phyloP scores from a whole-genome alignment of 2,797 vertebrate genomes.

The Ctenosaura bakeri region DNA sequence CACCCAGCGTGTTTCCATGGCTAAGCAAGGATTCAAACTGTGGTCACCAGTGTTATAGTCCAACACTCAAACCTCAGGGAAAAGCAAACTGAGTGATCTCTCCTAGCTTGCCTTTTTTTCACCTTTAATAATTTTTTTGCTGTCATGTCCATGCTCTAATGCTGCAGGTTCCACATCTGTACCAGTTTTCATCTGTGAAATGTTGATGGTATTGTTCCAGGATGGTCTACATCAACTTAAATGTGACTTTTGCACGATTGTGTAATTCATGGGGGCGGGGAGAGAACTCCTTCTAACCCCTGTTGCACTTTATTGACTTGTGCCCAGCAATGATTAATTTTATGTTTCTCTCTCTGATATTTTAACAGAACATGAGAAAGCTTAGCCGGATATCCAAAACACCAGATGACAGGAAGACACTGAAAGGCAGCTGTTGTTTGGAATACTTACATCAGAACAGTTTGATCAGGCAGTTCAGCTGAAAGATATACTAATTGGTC shows the following conservation, averaged over 20 bases:
- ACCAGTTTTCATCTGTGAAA: too few relatives aligned
- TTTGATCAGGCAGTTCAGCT: constrained; percentile 91
- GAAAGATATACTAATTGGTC: constrained; percentile 90
- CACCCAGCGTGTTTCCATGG: too few relatives aligned
- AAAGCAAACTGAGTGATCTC: too few relatives aligned
- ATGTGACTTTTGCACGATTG: constrained; percentile 26
- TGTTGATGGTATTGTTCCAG: background rate
- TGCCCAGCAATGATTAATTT: constrained; percentile 66
- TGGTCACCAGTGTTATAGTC: too few relatives aligned
- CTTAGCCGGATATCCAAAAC: constrained; percentile 91
- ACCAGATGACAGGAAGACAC: constrained; percentile 87
- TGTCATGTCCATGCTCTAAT: too few relatives aligned
- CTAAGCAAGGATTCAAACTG: too few relatives aligned
- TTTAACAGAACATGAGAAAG: constrained; percentile 90
- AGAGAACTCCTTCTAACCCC: background rate
- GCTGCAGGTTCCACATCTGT: too few relatives aligned
- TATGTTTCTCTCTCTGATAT: constrained; percentile 62
- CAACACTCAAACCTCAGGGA: too few relatives aligned
- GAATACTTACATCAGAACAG: constrained; percentile 91
- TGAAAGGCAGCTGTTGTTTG: constrained; percentile 85
- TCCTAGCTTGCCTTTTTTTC: too few relatives aligned
- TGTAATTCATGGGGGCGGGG: background rate
- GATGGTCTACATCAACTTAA: constrained; percentile 36
- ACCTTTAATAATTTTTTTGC: too few relatives aligned
- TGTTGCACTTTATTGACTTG: constrained; percentile 56